phyloP scores from a whole-genome alignment of 2,113 vertebrate genomes.

The Motacilla tschutschensis region DNA sequence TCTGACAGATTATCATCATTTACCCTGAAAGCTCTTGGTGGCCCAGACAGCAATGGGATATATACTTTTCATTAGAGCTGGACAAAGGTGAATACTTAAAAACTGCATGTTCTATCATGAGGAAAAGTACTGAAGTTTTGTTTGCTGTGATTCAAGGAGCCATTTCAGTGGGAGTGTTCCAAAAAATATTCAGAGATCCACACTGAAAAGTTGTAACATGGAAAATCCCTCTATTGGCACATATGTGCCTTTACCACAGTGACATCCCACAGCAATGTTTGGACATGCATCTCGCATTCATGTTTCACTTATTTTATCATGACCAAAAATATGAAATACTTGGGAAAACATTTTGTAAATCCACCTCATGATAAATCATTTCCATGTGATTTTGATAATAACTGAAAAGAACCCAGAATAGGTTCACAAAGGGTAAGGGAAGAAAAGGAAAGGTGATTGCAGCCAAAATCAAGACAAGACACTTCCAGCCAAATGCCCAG shows the following conservation, averaged over 20 bases:
- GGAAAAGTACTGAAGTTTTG: background rate
- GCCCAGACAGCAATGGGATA: background rate
- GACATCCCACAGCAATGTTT: background rate
- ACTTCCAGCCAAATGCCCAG: background rate
- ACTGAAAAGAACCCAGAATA: background rate
- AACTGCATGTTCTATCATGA: background rate
- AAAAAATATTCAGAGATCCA: background rate
- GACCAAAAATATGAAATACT: background rate
- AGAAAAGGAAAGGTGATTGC: background rate
- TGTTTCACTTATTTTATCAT: background rate
- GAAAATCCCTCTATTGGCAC: background rate
- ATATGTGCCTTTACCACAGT: background rate
- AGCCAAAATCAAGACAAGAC: background rate
- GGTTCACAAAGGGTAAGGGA: background rate
- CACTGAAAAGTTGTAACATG: background rate
- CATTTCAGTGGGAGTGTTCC: background rate
- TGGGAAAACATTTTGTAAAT: background rate
- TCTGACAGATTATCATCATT: constrained; percentile 8
- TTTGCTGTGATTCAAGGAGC: background rate
- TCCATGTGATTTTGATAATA: background rate
- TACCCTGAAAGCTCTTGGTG: background rate
- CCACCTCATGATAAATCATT: background rate
- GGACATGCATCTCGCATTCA: background rate
- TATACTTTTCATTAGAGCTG: constrained; percentile 13
- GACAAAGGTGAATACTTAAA: constrained; percentile 11